Base-by-base conservation (phyloP, 2,797 vertebrate species). In the Morus bassanus region DNA sequence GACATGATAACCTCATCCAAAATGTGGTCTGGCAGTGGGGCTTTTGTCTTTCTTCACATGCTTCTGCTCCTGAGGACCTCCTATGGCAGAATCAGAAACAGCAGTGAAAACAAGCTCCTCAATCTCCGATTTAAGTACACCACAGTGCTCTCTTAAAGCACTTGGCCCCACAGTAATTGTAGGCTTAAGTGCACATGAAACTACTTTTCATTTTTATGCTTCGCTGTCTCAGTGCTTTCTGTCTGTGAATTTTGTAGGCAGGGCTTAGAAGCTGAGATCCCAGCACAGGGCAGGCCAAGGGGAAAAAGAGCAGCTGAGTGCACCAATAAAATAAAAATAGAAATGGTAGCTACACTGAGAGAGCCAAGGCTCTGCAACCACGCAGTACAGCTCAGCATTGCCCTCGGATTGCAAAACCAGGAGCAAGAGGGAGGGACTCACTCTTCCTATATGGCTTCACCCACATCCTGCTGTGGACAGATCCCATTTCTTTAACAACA, bases 271-370 rank as follows among this genome's bases (percentile, higher is more conserved):
- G 43, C 39, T 48, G 43, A 85, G 37, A 83, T 46, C 17, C 4
- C 53, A 85, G 33, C 12, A 39, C 0, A 1, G 21, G 2, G 2
- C 3, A 3, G 75, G 57, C 51, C 81, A 85, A 85, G 45, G 50
- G 60, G 39, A 31, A 88, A 95, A 91, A 82, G 46, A 73, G 53
- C 68, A 94, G 73, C 79, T 88, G 85, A 91, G 54, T 16, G 13
- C 57, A 95, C 30, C 37, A 84, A 30, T 72, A 84, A 89, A 89
- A 35, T 64, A 93, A 83, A 92, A 94, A 91, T 59, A 92, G 85
- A 84, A 41, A 46, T 24, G 23, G 33, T 68, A 85, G 51, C 60
- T 53, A 30, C 0, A 12, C 28, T 1, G 4, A 64, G 73, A 85
- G 39, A 18, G 45, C 13, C n/a, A 78, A 68, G 37, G 50, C 39